These are phyloP conservation scores for Plectropomus leopardus DNA, from an alignment of 2,113 vertebrate genomes.

Conservation along the genomic window DNA sequence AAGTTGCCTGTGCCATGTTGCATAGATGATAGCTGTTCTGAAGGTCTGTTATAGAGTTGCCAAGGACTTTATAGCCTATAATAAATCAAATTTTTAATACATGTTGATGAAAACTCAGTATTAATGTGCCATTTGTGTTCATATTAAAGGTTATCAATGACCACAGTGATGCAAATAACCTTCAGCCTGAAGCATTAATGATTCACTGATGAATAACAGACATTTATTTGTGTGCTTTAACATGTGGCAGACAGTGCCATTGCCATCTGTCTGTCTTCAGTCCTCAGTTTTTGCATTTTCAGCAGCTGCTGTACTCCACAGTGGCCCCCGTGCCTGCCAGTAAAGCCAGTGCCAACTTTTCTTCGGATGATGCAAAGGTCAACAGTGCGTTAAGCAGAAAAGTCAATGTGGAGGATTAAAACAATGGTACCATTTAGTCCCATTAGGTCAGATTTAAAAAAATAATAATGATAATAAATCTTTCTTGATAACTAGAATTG, in stretches of 20 bases:
- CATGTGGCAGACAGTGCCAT: slow-evolving; percentile 43
- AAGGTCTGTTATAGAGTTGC: no score
- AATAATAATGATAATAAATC: not conserved
- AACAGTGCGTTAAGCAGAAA: slow-evolving; percentile 33
- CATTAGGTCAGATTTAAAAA: no score
- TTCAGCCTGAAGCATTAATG: slow-evolving; percentile 23
- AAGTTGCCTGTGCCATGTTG: no score
- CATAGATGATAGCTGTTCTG: no score
- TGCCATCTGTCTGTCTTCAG: slow-evolving; percentile 71
- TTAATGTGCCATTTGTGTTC: not conserved
- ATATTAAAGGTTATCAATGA: not conserved
- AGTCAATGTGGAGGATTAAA: slow-evolving; percentile 11
- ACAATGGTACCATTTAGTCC: not conserved
- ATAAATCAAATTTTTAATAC: not conserved
- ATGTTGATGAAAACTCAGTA: not conserved
- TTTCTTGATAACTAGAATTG: not conserved
- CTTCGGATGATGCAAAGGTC: slow-evolving; percentile 46
- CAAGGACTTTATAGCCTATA: not conserved
- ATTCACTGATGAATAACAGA: slow-evolving; percentile 48
- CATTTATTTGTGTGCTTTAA: slow-evolving; percentile 53
- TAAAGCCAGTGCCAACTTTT: slow-evolving; percentile 49
- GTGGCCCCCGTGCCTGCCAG: slow-evolving; percentile 32
- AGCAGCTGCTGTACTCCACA: slow-evolving; percentile 68
- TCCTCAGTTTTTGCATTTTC: slow-evolving; percentile 37
- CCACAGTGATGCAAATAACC: slow-evolving; percentile 20